These are phyloP conservation scores for Diplosoma virens DNA, from an alignment of 23 tunicate genomes.

Conservation along the genomic window DNA sequence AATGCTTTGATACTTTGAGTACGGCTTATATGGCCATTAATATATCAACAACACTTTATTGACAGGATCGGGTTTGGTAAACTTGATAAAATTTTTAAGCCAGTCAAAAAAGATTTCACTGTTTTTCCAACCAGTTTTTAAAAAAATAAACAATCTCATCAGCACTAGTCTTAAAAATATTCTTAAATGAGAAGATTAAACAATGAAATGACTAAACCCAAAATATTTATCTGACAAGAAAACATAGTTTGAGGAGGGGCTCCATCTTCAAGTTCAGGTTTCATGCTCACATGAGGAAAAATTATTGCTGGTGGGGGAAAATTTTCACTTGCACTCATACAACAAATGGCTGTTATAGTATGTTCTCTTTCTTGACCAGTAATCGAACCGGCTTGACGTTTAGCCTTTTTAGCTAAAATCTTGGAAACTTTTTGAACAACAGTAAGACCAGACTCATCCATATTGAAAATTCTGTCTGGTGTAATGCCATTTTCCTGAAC, in stretches of 20 bases:
- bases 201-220: too few relatives aligned
- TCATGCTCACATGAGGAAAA: slow-evolving; percentile 7
- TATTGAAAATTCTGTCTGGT: background rate
- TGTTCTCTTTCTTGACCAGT: slow-evolving; percentile 8
- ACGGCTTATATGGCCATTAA: slow-evolving; percentile 37
- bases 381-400: slow-evolving; percentile 11
- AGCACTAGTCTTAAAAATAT: background rate
- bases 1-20: slow-evolving; percentile 23
- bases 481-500: background rate
- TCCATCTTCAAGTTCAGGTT: slow-evolving; percentile 28
- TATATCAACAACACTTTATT: slow-evolving; percentile 22
- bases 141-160: too few relatives aligned
- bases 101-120: slow-evolving; percentile 22
- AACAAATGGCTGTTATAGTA: background rate
- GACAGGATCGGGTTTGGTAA: slow-evolving; percentile 4
- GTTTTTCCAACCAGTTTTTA: slow-evolving; percentile 43
- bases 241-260: slow-evolving; percentile 27
- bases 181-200: background rate
- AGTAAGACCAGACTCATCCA: slow-evolving; percentile 11
- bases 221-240: slow-evolving; percentile 9
- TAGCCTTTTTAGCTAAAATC: slow-evolving; percentile 1
- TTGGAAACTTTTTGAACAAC: slow-evolving; percentile 25
- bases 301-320: background rate
- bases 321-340: slow-evolving; percentile 8
- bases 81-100: slow-evolving; percentile 31